Evolutionary conservation across 2,113 vertebrate genomes (phyloP), one percentile per base, ranked within the genome.

Genomic region (Castor canadensis): DNA sequence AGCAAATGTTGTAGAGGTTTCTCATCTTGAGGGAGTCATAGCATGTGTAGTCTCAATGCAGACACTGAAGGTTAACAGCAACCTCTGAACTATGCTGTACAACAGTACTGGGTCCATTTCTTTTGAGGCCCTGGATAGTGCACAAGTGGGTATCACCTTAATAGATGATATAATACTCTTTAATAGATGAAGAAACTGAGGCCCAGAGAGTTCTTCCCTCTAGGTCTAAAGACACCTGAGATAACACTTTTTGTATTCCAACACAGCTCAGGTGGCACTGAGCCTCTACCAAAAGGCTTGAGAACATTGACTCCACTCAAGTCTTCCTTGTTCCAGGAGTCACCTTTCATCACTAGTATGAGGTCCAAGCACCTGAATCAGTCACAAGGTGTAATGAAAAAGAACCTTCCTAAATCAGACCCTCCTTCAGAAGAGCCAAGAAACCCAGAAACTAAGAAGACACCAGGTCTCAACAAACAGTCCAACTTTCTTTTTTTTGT

Each of bases 1-100:
- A 47, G 24, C 22, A 12, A 60, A 45, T 24, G 20, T 0, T 32
- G 11, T 6, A 20, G 10, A 10, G 12, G 32, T 1, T 2, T 8
- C 35, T 43, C 17, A 58, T 35, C 35, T 1, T 5, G 20, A 54
- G 64, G 54, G 56, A 45, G 52, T 52, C n/a, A 52, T 52, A 32
- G 28, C 26, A 30, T 1, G 11, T 9, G 12, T 45, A 28, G 32
- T 30, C 35, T 45, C 5, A 5, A 8, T 3, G 22, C 32, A 28
- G 47, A n/a, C 32, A 72, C 30, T 4, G 22, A 52, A 52, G 24
- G 32, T 32, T n/a, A 52, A 28, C 3, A 26, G 24, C 12, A 75
- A 22, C 47, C 49, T 30, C n/a, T 60, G 26, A 56, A 9, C 17
- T 20, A 15, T 7, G 5, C 5, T n/a, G 22, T 6, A 40, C 28